Percentiles rank a stretch among this genome's conserved stretches.
Conservation (phyloP, 1,140 invertebrate species). For the Bombus turneri region DNA sequence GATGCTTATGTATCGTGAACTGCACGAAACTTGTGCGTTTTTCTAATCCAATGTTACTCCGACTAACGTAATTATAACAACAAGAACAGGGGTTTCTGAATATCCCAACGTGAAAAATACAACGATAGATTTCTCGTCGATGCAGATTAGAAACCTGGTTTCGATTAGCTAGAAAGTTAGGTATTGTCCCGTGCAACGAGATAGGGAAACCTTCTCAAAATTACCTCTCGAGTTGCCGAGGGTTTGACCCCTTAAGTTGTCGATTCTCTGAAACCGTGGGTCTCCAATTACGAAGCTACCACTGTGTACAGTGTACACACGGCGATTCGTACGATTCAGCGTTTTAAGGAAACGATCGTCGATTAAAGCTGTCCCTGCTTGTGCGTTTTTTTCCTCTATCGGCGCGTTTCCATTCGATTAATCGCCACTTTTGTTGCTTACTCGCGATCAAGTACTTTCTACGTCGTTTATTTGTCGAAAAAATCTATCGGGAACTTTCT, state of each 20-base stretch:
- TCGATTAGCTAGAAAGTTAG: conserved; percentile 20
- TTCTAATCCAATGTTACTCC: too few species aligned
- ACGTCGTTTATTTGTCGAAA: neutral
- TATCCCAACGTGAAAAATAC: neutral
- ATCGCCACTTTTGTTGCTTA: neutral
- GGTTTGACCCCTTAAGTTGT: conserved; percentile 53
- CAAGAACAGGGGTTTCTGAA: neutral
- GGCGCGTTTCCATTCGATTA: neutral
- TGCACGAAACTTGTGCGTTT: neutral
- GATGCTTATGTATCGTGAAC: conserved; percentile 17
- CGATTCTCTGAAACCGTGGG: conserved; percentile 43
- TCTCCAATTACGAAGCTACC: conserved; percentile 52
- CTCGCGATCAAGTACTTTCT: neutral
- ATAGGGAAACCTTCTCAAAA: conserved; percentile 60
- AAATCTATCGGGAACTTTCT: too few species aligned
- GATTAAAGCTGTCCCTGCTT: conserved; percentile 18
- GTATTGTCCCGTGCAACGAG: conserved; percentile 31
- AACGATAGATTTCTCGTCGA: neutral
- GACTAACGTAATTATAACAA: neutral
- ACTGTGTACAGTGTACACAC: neutral
- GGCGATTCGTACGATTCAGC: neutral
- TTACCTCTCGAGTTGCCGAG: conserved; percentile 49
- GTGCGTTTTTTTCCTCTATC: too few species aligned
- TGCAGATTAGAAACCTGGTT: neutral
- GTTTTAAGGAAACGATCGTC: conserved; percentile 30